Base-by-base conservation (phyloP, 2,888 invertebrate species). In the Arctia plantaginis region DNA sequence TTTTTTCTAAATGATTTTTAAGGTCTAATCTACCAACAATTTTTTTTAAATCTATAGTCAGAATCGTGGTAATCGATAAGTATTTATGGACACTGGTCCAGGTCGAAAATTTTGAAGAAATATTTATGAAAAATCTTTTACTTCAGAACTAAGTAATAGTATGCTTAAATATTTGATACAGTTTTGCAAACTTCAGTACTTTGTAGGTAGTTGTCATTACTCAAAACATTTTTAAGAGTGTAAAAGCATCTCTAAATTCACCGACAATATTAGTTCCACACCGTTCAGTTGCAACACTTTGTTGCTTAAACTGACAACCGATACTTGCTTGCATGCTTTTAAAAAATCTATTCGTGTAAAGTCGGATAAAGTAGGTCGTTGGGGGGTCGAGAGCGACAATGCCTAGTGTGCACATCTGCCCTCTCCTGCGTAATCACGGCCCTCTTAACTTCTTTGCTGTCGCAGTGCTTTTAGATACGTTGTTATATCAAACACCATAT, bases 331-430 rank as follows among this genome's bases (percentile, higher is more conserved):
- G 23, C 47, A 30, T 10, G 47, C 8, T 39, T 69, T 55, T 69
- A 51, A 77, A 78, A 82, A 85, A 84, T 84, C 77, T 83, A 82
- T 87, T 88, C 81, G 81, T 76, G 82, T 86, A 85, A n/a, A 77
- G 84, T 83, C 84, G 83, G 80, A 79, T 82, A 83, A 92, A 91
- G 77, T 91, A 82, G 91, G 91, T 90, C 92, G 88, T 68, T 77
- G 71, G 64, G 83, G 77, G 88, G 91, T 88, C 89, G 88, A 90
- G 89, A 85, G 86, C 81, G 84, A 87, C 88, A 89, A 87, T 88
- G 89, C 88, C 85, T 88, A 87, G 86, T 87, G 85, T 86, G 90
- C 88, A 90, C 86, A 90, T 90, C 88, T 89, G 82, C 81, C 87
- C 88, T 81, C 88, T 85, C 80, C 77, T 76, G 76, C 77, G 79